These are phyloP conservation scores for Otolemur crassicaudatus DNA, from an alignment of 2,797 vertebrate genomes.

Conservation along the genomic window DNA sequence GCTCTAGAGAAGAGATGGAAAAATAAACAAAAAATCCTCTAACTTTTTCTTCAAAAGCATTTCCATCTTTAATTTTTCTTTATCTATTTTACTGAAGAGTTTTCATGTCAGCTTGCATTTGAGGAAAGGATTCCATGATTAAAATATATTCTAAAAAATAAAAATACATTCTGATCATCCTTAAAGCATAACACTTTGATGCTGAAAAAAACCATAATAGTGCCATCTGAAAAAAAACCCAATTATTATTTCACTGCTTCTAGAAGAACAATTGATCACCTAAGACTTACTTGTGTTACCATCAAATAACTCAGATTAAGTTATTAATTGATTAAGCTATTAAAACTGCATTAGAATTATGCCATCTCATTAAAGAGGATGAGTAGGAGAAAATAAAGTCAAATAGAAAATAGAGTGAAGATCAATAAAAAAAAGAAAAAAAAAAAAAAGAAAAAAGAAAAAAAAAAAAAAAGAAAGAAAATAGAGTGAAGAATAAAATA, in stretches of 20 bases:
- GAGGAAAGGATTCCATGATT: slow-evolving; percentile 29
- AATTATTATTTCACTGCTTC: not conserved
- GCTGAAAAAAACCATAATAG: not conserved
- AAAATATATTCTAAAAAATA: slow-evolving; percentile 37
- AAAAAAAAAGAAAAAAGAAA: too few relatives aligned
- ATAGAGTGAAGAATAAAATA: slow-evolving; percentile 39
- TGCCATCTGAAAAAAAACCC: not conserved
- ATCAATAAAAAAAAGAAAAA: too few relatives aligned
- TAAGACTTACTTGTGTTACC: not conserved
- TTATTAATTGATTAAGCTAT: not conserved
- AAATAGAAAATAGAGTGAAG: slow-evolving; percentile 42
- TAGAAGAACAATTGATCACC: not conserved
- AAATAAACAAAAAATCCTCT: not conserved
- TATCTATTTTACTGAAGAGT: not conserved
- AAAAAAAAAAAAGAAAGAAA: too few relatives aligned
- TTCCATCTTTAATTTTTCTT: slow-evolving; percentile 48
- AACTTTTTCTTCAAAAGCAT: slow-evolving; percentile 1
- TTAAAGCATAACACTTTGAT: not conserved
- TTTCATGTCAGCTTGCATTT: slow-evolving; percentile 28
- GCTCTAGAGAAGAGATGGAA: not conserved
- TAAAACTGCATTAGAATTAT: slow-evolving; percentile 28
- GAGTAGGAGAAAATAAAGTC: slow-evolving; percentile 30
- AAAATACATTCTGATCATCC: not conserved
- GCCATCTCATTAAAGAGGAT: not conserved
- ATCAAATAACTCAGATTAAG: not conserved